Evolutionary conservation across 1,140 invertebrate genomes (phyloP).

Genomic region (Pantala flavescens): DNA sequence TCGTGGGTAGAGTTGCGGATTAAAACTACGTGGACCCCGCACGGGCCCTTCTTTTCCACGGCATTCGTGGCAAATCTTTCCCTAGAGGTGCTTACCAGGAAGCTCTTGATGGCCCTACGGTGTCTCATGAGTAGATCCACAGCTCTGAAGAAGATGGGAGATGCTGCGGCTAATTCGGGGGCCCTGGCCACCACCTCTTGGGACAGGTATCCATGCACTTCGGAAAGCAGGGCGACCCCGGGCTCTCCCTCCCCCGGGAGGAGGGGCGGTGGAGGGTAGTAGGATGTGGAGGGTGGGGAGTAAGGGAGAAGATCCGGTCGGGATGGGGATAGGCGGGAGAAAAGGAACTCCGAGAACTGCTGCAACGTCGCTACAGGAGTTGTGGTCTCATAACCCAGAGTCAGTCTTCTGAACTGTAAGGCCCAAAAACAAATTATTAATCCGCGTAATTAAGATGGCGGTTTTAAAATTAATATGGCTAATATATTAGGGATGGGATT

Average conservation of each 20-base stretch:
- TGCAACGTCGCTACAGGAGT: slow-evolving; percentile 38
- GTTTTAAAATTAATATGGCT: no score
- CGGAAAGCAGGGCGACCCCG: slow-evolving; percentile 37
- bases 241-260: slow-evolving; percentile 43
- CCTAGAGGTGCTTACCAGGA: neutral
- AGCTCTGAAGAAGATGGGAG: neutral
- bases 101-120: neutral
- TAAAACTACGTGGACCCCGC: no score
- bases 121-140: neutral
- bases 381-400: slow-evolving; percentile 52
- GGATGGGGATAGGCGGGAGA: slow-evolving; percentile 26
- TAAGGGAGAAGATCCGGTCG: neutral
- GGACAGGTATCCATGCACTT: slow-evolving; percentile 39
- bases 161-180: neutral
- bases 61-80: no score
- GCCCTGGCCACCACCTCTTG: neutral
- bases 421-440: neutral
- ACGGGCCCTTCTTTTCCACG: no score
- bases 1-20: no score
- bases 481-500: no score
- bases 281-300: neutral
- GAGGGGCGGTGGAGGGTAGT: neutral
- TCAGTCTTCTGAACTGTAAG: slow-evolving; percentile 47
- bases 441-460: no score
- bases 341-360: slow-evolving; percentile 29